Evolutionary conservation across 2,888 invertebrate species (phyloP).

Genomic region (Hemaris fuciformis): DNA sequence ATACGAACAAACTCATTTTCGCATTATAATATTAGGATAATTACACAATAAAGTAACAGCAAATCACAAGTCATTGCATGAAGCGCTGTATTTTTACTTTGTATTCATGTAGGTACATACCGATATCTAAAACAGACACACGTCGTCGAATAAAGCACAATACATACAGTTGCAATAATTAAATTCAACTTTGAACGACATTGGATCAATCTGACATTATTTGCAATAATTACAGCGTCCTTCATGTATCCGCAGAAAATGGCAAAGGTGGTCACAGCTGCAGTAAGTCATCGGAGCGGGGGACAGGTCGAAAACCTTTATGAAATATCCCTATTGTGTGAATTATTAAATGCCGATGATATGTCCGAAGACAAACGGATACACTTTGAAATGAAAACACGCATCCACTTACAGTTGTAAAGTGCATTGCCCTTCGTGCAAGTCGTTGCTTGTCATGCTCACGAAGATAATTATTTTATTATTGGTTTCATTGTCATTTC

Average conservation of each 20-base stretch:
- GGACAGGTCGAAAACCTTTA: conserved; percentile 39
- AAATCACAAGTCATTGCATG: neutral
- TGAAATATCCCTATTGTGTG: conserved; percentile 43
- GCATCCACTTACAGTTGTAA: conserved; percentile 51
- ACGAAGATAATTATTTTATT: conserved; percentile 47
- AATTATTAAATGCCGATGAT: conserved; percentile 43
- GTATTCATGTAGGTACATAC: neutral
- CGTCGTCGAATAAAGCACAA: neutral
- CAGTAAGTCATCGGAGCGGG: conserved; percentile 16
- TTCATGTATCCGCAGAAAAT: conserved; percentile 13
- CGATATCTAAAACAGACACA: neutral
- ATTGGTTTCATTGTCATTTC: conserved; percentile 41
- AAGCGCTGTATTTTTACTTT: neutral
- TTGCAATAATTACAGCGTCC: conserved; percentile 11
- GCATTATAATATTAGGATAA: neutral
- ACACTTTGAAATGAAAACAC: conserved; percentile 51
- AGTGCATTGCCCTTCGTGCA: conserved; percentile 52
- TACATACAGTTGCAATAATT: conserved; percentile 5
- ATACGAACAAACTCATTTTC: no score
- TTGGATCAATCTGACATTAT: conserved; percentile 12
- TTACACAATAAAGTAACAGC: neutral
- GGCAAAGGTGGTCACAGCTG: conserved; percentile 14
- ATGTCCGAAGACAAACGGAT: conserved; percentile 46
- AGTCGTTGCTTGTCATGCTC: conserved; percentile 44
- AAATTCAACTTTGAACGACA: conserved; percentile 16